Conservation (phyloP, 1,140 invertebrate species). For the Callitettix versicolor region DNA sequence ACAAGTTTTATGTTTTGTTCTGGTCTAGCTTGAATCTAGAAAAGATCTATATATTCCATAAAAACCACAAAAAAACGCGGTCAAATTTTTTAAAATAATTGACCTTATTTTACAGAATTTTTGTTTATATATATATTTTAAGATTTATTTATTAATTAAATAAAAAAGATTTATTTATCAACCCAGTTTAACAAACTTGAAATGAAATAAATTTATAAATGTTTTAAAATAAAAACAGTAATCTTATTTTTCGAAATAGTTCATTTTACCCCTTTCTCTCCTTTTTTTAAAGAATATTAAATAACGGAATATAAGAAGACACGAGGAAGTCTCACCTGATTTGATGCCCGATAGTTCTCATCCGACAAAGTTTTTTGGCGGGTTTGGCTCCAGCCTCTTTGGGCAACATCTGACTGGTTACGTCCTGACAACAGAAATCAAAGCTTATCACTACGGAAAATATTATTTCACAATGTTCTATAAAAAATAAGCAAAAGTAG, state of each 20-base stretch:
- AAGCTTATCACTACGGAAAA: neutral
- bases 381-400: constrained; percentile 30
- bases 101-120: no score
- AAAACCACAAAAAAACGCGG: no score
- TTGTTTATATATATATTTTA: no score
- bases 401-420: constrained; percentile 16
- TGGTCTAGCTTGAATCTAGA: no score
- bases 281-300: no score
- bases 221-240: neutral
- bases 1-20: no score
- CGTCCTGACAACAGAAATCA: constrained; percentile 14
- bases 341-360: constrained; percentile 55
- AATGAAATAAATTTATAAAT: neutral
- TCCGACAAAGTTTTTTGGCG: constrained; percentile 44
- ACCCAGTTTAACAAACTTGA: neutral
- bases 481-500: neutral
- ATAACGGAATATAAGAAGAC: no score
- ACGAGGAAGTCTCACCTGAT: constrained; percentile 45
- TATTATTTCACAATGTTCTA: neutral
- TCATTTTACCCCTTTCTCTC: no score
- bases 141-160: no score
- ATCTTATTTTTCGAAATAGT: neutral
- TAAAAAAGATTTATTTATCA: no score
- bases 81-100: no score
- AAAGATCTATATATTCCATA: no score